These are phyloP conservation scores for Drosophila pseudoobscura DNA, from an alignment of 1,140 invertebrate genomes.

Conservation along the genomic window DNA sequence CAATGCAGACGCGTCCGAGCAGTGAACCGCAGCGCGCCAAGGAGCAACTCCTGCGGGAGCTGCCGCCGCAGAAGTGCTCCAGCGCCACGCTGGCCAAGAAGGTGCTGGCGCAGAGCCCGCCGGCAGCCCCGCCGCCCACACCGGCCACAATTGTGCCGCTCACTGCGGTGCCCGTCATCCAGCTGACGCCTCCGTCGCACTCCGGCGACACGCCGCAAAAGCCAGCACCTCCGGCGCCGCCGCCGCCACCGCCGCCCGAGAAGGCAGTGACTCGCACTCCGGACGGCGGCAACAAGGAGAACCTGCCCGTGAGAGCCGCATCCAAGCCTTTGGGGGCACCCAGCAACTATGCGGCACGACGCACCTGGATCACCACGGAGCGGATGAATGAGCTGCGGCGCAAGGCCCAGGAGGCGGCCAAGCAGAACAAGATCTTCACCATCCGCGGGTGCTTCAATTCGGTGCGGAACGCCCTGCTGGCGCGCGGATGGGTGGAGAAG, in stretches of 20 bases:
- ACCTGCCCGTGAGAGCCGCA: slow-evolving; percentile 19
- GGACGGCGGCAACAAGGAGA: slow-evolving; percentile 57
- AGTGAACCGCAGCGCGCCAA: slow-evolving; percentile 60
- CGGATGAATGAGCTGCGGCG: slow-evolving; percentile 83
- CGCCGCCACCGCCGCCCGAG: not conserved
- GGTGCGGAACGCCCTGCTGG: slow-evolving; percentile 84
- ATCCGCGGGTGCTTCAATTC: slow-evolving; percentile 84
- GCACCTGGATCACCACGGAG: slow-evolving; percentile 84
- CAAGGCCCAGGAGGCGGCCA: slow-evolving; percentile 84
- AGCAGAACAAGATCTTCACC: slow-evolving; percentile 84
- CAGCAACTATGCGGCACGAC: slow-evolving; percentile 70
- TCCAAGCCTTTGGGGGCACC: slow-evolving; percentile 47
- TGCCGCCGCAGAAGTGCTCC: slow-evolving; percentile 43
- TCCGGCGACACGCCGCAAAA: slow-evolving; percentile 25
- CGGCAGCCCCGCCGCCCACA: slow-evolving; percentile 44
- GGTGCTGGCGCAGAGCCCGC: slow-evolving; percentile 16
- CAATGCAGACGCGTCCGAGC: slow-evolving; percentile 62
- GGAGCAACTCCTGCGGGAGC: slow-evolving; percentile 15
- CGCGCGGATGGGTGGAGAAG: slow-evolving; percentile 87
- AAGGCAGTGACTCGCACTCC: not conserved
- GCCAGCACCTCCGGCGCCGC: not conserved
- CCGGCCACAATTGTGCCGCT: slow-evolving; percentile 30
- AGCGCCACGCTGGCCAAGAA: slow-evolving; percentile 57
- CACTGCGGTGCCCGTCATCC: slow-evolving; percentile 50
- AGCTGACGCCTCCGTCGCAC: slow-evolving; percentile 47